Conservation (phyloP, 1,140 invertebrate genomes). For the Drosophila kanapiae region DNA sequence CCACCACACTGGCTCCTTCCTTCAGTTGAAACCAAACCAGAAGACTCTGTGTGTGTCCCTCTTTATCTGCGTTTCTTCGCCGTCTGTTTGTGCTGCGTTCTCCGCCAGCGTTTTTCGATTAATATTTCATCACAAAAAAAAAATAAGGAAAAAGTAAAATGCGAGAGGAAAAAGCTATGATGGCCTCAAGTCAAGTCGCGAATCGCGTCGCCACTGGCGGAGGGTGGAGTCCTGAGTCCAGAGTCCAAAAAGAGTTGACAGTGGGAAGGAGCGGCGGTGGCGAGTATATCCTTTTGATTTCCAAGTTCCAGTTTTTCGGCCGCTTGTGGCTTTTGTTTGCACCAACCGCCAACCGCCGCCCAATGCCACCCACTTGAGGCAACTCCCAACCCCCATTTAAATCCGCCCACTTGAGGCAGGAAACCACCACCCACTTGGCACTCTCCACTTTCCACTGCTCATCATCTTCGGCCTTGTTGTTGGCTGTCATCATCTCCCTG, state of each 20-base stretch:
- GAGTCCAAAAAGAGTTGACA: constrained; percentile 45
- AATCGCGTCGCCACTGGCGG: neutral
- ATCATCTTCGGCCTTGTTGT: constrained; percentile 47
- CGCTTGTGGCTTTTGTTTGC: constrained; percentile 67
- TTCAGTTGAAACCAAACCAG: no score
- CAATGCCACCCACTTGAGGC: neutral
- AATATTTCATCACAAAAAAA: constrained; percentile 64
- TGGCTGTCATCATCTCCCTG: constrained; percentile 77
- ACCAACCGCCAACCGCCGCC: constrained; percentile 2
- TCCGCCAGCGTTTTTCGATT: constrained; percentile 44
- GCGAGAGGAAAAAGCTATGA: constrained; percentile 2
- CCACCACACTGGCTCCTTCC: neutral
- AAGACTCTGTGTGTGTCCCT: neutral
- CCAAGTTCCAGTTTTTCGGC: constrained; percentile 21
- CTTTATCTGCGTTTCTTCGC: constrained; percentile 8
- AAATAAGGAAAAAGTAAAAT: neutral
- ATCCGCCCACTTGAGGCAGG: neutral
- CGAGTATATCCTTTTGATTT: constrained; percentile 4
- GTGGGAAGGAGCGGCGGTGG: neutral
- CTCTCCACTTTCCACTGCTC: neutral
- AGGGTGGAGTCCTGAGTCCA: neutral
- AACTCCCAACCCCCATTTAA: neutral
- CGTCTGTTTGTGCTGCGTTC: constrained; percentile 39
- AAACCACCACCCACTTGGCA: neutral
- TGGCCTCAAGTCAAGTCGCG: constrained; percentile 31